Conservation (phyloP, 1,140 invertebrate species). For the Melitaea cinxia region DNA sequence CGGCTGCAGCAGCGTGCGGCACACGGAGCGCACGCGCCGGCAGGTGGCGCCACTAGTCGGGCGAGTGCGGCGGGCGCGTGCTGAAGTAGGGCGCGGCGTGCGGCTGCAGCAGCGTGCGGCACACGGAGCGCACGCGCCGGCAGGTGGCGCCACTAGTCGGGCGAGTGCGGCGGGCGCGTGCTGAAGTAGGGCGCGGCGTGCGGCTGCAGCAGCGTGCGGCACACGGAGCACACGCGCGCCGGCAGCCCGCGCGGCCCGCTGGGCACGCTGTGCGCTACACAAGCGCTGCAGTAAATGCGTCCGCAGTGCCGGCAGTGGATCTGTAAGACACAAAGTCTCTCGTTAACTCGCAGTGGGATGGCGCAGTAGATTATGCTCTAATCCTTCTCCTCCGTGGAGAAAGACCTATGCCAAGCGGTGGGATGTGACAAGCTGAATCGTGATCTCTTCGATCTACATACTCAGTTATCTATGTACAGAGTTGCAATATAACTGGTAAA, state of each 20-base stretch:
- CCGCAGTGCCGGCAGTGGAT: slow-evolving; percentile 97
- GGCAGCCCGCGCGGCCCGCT: slow-evolving; percentile 93
- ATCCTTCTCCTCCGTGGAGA: too few species aligned
- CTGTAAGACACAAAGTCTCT: slow-evolving; percentile 80
- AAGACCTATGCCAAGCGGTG: too few species aligned
- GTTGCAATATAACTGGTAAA: too few species aligned
- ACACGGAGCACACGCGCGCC: slow-evolving; percentile 97
- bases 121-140: too few species aligned
- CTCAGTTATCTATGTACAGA: too few species aligned
- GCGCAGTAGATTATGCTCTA: too few species aligned
- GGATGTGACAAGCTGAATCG: too few species aligned
- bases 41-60: background rate
- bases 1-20: slow-evolving; percentile 96
- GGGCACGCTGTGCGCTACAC: slow-evolving; percentile 90
- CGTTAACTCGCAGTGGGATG: too few species aligned
- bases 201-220: slow-evolving; percentile 96
- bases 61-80: slow-evolving; percentile 21
- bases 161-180: slow-evolving; percentile 89
- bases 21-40: too few species aligned
- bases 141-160: slow-evolving; percentile 70
- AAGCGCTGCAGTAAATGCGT: slow-evolving; percentile 95
- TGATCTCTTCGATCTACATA: too few species aligned
- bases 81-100: slow-evolving; percentile 69
- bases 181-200: slow-evolving; percentile 98
- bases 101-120: slow-evolving; percentile 75